Evolutionary conservation across 23 tunicate species (phyloP).

Genomic region (Styela clava): DNA sequence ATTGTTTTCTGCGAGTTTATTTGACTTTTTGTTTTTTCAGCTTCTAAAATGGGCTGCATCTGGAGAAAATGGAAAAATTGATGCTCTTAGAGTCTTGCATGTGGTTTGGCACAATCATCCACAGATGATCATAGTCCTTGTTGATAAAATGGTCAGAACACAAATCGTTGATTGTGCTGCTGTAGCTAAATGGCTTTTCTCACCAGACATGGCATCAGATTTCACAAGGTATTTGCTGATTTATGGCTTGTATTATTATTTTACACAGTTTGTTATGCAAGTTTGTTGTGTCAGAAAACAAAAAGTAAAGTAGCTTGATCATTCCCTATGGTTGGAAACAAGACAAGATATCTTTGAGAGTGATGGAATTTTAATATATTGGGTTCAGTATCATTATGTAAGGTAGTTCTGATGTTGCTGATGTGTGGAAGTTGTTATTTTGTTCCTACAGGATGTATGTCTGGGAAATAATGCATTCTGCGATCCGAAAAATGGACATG

Average conservation of each 20-base stretch:
- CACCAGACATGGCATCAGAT: conserved; percentile 85
- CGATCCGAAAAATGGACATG: conserved; percentile 91
- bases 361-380: too few species aligned
- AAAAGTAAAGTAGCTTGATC: background rate
- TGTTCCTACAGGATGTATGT: conserved; percentile 69
- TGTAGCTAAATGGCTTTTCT: conserved; percentile 95
- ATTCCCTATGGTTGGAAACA: too few species aligned
- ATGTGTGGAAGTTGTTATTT: too few species aligned
- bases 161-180: conserved; percentile 93
- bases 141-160: conserved; percentile 91
- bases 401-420: background rate
- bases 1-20: background rate
- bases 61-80: conserved; percentile 73
- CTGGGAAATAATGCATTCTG: conserved; percentile 96
- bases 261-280: too few species aligned
- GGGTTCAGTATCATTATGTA: too few species aligned
- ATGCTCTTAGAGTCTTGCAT: conserved; percentile 45
- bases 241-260: too few species aligned
- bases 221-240: conserved; percentile 50
- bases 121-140: conserved; percentile 91
- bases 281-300: background rate
- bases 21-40: background rate
- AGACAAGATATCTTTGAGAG: too few species aligned
- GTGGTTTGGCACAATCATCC: conserved; percentile 89
- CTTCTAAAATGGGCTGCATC: conserved; percentile 71